Percentiles rank a stretch among this genome's conserved stretches.
Evolutionary conservation across 2,113 vertebrate genomes (phyloP).

Genomic region (Tretioscincus oriximinensis): DNA sequence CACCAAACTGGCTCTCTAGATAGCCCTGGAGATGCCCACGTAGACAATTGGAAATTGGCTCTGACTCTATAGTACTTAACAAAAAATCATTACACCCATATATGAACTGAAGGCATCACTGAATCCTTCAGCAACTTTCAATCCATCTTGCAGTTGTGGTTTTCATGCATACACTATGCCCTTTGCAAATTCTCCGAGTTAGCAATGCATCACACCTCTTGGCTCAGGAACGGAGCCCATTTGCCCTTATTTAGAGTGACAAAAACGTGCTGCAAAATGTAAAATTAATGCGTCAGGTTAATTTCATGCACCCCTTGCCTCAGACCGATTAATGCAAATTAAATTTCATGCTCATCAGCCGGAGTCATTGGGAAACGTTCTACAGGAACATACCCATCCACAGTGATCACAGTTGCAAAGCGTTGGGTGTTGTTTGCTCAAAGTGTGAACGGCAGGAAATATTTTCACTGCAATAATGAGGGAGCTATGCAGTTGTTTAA

Average conservation of each 20-base stretch:
- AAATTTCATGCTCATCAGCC: slow-evolving; percentile 33
- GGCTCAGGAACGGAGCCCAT: neutral
- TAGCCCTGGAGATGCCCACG: too few relatives aligned
- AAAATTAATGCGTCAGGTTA: slow-evolving; percentile 22
- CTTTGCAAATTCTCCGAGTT: neutral
- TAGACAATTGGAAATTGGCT: too few relatives aligned
- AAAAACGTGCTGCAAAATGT: neutral
- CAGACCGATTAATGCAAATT: slow-evolving; percentile 28
- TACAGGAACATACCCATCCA: neutral
- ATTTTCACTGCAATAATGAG: slow-evolving; percentile 25
- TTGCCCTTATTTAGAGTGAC: slow-evolving; percentile 10
- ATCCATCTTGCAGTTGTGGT: neutral
- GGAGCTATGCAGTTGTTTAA: slow-evolving; percentile 1
- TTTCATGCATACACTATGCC: neutral
- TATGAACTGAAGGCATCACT: too few relatives aligned
- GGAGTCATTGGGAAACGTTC: slow-evolving; percentile 9
- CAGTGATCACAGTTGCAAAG: neutral
- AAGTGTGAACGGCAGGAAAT: neutral
- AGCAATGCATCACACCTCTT: neutral
- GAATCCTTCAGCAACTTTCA: neutral
- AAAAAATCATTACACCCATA: too few relatives aligned
- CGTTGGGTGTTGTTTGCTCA: neutral
- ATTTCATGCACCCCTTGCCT: slow-evolving; percentile 29
- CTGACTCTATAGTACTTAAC: too few relatives aligned
- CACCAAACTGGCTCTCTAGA: too few relatives aligned